A percentile compares a stretch with the other conserved stretches of the same genome.
phyloP scores from a whole-genome alignment of 1,140 invertebrate genomes.

The Drosophila ananassae region DNA sequence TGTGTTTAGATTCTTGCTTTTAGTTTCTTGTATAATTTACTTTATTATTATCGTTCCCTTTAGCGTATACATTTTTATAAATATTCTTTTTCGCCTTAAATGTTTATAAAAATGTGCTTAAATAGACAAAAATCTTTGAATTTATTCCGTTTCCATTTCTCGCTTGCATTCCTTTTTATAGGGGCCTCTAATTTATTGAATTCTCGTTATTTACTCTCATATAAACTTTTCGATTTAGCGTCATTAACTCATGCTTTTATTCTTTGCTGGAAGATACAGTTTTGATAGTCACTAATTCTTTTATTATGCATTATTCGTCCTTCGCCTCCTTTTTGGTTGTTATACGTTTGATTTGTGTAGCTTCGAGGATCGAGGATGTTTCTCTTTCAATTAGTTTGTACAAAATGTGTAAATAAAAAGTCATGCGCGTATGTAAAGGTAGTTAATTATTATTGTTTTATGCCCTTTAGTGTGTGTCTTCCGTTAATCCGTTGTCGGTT shows the following conservation, averaged over 20 bases:
- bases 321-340: slow-evolving; percentile 33
- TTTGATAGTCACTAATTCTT: slow-evolving; percentile 84
- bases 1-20: slow-evolving; percentile 40
- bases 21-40: slow-evolving; percentile 71
- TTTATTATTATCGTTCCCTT: slow-evolving; percentile 74
- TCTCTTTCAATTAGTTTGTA: slow-evolving; percentile 53
- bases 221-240: slow-evolving; percentile 68
- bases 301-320: slow-evolving; percentile 68
- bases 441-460: slow-evolving; percentile 77
- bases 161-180: slow-evolving; percentile 35
- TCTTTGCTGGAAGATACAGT: slow-evolving; percentile 84
- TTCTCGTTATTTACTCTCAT: slow-evolving; percentile 51
- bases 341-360: slow-evolving; percentile 55
- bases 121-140: slow-evolving; percentile 81
- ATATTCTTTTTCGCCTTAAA: slow-evolving; percentile 69
- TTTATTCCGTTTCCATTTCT: slow-evolving; percentile 53
- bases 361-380: slow-evolving; percentile 60
- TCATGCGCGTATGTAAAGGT: slow-evolving; percentile 67
- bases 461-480: slow-evolving; percentile 65
- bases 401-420: slow-evolving; percentile 80
- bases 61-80: slow-evolving; percentile 81
- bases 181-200: slow-evolving; percentile 54
- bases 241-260: slow-evolving; percentile 66
- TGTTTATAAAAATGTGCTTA: slow-evolving; percentile 82
- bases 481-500: slow-evolving; percentile 48